Conservation (phyloP, 2,888 invertebrate species). For the Campopleginae sp. region DNA sequence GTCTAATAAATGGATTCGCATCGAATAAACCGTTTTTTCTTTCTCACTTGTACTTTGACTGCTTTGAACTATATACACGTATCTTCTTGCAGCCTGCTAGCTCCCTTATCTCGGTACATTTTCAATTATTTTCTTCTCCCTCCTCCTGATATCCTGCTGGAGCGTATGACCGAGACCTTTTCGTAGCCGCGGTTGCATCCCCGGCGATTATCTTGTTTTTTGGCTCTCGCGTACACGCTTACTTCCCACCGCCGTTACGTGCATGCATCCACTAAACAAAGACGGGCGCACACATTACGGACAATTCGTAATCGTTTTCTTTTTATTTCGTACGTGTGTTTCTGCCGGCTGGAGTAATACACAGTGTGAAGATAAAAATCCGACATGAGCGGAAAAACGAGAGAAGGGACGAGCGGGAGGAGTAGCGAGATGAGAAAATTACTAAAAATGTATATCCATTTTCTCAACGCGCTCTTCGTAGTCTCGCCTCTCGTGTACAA, state of each 20-base stretch:
- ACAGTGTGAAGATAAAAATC: conserved; percentile 1
- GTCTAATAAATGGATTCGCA: not conserved
- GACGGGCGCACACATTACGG: not conserved
- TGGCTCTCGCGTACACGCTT: conserved; percentile 14
- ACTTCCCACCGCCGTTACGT: conserved; percentile 34
- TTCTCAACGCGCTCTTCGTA: conserved; percentile 33
- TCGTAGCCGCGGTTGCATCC: conserved; percentile 42
- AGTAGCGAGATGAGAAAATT: conserved; percentile 25
- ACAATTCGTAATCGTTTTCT: conserved; percentile 1
- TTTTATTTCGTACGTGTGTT: conserved; percentile 21
- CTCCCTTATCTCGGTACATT: not conserved
- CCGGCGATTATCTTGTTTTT: conserved; percentile 58
- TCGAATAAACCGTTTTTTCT: not conserved
- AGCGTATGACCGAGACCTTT: conserved; percentile 35
- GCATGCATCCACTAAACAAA: conserved; percentile 35
- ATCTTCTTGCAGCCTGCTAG: not conserved
- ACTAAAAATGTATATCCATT: conserved; percentile 52
- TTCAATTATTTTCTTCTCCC: not conserved
- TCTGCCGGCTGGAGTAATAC: conserved; percentile 10
- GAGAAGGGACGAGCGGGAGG: not conserved
- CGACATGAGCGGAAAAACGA: not conserved
- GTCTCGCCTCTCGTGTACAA: conserved; percentile 40
- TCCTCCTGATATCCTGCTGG: conserved; percentile 2
- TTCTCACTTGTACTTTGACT: not conserved
- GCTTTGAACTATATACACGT: conserved; percentile 10